Conservation (phyloP, 1,140 invertebrate species). For the Cataglyphis hispanica region DNA sequence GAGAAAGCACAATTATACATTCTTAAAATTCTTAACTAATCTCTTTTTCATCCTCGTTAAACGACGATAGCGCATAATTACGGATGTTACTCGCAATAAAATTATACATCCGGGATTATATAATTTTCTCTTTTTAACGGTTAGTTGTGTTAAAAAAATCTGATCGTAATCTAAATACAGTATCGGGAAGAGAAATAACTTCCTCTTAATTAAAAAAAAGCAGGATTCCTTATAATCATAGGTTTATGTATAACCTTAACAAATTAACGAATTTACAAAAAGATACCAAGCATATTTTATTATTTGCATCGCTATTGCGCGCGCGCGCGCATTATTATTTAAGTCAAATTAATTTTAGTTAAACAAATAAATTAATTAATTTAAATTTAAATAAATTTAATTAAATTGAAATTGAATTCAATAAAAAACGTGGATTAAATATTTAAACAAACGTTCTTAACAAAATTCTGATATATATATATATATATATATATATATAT, state of each 20-base stretch:
- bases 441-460: neutral
- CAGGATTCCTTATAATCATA: neutral
- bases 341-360: neutral
- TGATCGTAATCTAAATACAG: neutral
- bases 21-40: conserved; percentile 62
- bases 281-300: neutral
- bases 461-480: neutral
- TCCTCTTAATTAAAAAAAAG: neutral
- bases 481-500: neutral
- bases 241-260: neutral
- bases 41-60: conserved; percentile 34
- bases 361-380: neutral
- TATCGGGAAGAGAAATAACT: neutral
- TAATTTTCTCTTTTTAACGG: conserved; percentile 5
- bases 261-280: neutral
- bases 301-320: too few species aligned
- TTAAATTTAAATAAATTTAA: neutral
- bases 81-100: neutral
- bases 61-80: conserved; percentile 16
- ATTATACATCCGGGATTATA: conserved; percentile 25
- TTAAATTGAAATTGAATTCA: neutral
- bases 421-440: neutral
- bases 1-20: conserved; percentile 70
- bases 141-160: neutral
- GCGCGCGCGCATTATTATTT: too few species aligned